Evolutionary conservation across 2,888 invertebrate species (phyloP), one percentile per base, ranked within the genome.

Genomic region (Craniophora ligustri): DNA sequence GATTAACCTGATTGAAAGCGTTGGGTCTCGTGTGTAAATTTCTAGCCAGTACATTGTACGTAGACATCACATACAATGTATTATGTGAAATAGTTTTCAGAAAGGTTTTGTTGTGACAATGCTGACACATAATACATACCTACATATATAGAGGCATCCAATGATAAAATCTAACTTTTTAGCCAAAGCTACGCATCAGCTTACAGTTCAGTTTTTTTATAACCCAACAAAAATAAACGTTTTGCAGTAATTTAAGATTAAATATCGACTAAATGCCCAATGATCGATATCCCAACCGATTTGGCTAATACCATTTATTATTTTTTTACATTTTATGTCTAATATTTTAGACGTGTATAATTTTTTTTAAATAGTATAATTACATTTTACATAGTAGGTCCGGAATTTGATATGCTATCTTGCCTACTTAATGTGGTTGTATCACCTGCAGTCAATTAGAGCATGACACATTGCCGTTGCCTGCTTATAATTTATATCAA

Each of bases 1-100:
- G 84, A 85, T 87, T 85, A 82, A 68, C 72, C 55, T 85, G 79
- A 85, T 86, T 87, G 82, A 82, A 85, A 72, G 68, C 70, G 21
- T 69, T 36, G 54, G 72, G 67, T 58, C 51, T 47, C 49, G 48
- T 57, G 65, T 61, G 53, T 51, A 51, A 49, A 51, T 55, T 61
- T 61, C 50, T 28, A 41, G 32, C 39, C 50, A 11, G 3, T 69
- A 64, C 39, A 41, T n/a, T n/a, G n/a, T n/a, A n/a, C n/a, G n/a
- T n/a, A n/a, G n/a, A 23, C 10, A 15, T 18, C 32, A 46, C 45
- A 53, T 39, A 38, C 30, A 19, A 38, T 46, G 38, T 32, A 14
- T 50, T 41, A 16, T 28, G 28, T 26, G 32, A 11, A 3, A 41
- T 45, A 40, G 42, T 30, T 19, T 30, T 48, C 16, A 40, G 26